These are phyloP conservation scores for Hirundo rustica DNA, from an alignment of 2,797 vertebrate species.

Conservation along the genomic window DNA sequence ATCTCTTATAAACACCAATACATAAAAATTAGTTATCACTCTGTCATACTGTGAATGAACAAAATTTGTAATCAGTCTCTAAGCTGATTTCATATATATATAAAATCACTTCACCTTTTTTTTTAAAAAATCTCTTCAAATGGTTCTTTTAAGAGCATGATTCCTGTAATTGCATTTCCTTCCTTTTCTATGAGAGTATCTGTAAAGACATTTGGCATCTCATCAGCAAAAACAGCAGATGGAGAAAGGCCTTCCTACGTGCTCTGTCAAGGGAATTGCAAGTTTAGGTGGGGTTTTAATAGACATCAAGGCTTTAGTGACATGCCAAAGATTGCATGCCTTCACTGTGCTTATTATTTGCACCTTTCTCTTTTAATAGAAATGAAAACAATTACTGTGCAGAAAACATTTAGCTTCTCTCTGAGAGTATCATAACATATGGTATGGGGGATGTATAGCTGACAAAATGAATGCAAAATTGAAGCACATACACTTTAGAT, in stretches of 20 bases:
- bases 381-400: conserved; percentile 75
- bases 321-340: conserved; percentile 68
- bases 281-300: conserved; percentile 75
- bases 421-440: conserved; percentile 45
- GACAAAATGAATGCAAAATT: conserved; percentile 43
- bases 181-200: conserved; percentile 59
- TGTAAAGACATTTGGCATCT: conserved; percentile 79
- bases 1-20: conserved; percentile 38
- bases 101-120: conserved; percentile 54
- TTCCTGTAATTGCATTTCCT: conserved; percentile 68
- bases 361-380: conserved; percentile 73
- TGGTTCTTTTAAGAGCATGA: conserved; percentile 63
- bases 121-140: conserved; percentile 7
- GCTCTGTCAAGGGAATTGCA: conserved; percentile 75
- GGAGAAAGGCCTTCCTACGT: conserved; percentile 71
- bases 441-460: conserved; percentile 48
- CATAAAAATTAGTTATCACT: conserved; percentile 49
- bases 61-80: conserved; percentile 52
- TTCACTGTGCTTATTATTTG: conserved; percentile 70
- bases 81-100: conserved; percentile 27
- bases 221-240: conserved; percentile 79
- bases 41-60: conserved; percentile 44
- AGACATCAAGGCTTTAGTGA: conserved; percentile 76
- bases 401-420: conserved; percentile 61
- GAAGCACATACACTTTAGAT: conserved; percentile 56